Evolutionary conservation across 2,888 invertebrate species (phyloP), one percentile per base, ranked within the genome.

Genomic region (Dynastes maya): DNA sequence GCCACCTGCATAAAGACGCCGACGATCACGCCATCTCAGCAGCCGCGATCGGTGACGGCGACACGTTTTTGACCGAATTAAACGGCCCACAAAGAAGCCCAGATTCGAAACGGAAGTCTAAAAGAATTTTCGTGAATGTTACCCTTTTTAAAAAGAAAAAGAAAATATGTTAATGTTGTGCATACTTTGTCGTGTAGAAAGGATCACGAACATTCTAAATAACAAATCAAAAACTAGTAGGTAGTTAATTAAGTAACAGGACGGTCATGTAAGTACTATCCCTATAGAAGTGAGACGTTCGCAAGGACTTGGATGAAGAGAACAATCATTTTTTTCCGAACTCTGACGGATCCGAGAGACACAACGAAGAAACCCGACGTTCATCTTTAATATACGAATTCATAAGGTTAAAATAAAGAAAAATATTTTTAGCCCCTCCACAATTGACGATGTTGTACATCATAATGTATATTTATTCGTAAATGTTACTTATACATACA

Each of bases 61-160:
- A 89, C 89, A 82, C 86, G 89, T 78, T 89, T 89, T 87, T 89
- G 89, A 89, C 89, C 89, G 85, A 87, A 83, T 87, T 87, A 88
- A 83, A 75, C 83, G 80, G 76, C 49, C 77, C 53, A 32, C 71
- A 37, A 71, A 63, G n/a, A 61, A 67, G 65, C 76, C 53, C 49
- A 64, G 40, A 78, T 65, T 37, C 40, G 64, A 72, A 64, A 53
- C 64, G 61, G 63, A 71, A 64, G 78, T 78, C 53, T 65, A 72
- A 72, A 49, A 29, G 13, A 51, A 29, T 71, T 74, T 75, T 61
- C 55, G 79, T 79, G 79, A 79, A 77, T 77, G 79, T 79, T 79
- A 79, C 79, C 74, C 8, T 45, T 11, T 45, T 8, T 37, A 37
- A 37, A 37, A 37, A 37, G 32, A 37, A 37, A 37, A 16, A 55